Evolutionary conservation across 2,797 vertebrate genomes (phyloP).

Genomic region (Falco berigora): DNA sequence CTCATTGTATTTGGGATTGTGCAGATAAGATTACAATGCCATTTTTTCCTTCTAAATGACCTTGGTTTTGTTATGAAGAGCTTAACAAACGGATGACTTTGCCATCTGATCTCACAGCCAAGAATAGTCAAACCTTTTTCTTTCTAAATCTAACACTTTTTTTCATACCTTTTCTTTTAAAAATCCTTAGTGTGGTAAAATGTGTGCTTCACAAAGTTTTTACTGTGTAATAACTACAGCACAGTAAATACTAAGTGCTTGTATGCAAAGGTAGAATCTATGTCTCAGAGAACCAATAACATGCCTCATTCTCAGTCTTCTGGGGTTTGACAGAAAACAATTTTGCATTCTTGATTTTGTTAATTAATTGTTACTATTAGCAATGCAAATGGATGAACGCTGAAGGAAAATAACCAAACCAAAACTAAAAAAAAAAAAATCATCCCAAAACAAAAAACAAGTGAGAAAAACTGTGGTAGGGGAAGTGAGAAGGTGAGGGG

Average conservation of each 20-base stretch:
- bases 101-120: neutral
- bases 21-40: neutral
- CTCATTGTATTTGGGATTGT: neutral
- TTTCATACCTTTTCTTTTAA: neutral
- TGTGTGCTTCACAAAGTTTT: neutral
- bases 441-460: neutral
- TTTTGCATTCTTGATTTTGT: neutral
- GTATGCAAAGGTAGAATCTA: neutral
- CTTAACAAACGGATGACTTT: neutral
- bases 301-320: neutral
- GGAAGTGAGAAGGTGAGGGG: neutral
- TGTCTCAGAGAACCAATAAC: neutral
- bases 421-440: neutral
- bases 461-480: neutral
- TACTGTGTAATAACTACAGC: neutral
- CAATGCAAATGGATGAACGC: neutral
- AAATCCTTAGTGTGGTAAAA: neutral
- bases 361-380: neutral
- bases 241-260: neutral
- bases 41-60: neutral
- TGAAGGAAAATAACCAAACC: neutral
- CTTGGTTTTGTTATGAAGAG: neutral
- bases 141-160: neutral
- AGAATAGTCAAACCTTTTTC: neutral
- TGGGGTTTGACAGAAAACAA: neutral